Evolutionary conservation across 2,113 vertebrate species (phyloP), one percentile per base, ranked within the genome.

Genomic region (Phaetusa simplex): DNA sequence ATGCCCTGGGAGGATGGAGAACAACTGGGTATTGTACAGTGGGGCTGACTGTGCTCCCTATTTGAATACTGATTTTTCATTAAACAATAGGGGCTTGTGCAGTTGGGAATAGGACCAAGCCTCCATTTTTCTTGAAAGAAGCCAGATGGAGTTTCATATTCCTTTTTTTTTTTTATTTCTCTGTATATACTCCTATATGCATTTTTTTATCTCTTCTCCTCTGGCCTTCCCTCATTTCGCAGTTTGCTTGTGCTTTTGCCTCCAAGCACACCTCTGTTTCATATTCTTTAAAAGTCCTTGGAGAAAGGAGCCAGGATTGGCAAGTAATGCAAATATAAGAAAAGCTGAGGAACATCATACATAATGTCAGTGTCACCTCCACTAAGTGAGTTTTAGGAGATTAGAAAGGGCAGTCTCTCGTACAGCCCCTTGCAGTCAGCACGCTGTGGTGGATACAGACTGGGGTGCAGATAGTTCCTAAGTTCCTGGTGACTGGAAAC

Each of bases 21-120:
- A 62, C 74, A 86, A 86, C 81, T 72, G 66, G 52, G 58, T 84
- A 87, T 93, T 93, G 73, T 87, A 49, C 83, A 84, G 22, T 72
- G 47, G 42, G 81, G 45, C 62, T 76, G 62, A 30, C 81, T 91
- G 40, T 40, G 14, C 78, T 94, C 66, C 27, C 78, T 82, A 55
- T 52, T 78, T 86, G 87, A 85, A 85, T 95, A 82, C 89, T 91
- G 87, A 91, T 95, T 90, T 74, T 87, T 79, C 45, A 55, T 79
- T 77, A 70, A 93, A 95, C 94, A 94, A 50, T 55, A 87, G 73
- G 14, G 38, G 24, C 66, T 91, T 95, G 47, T 95, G 78, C 50
- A 47, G 43, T 10, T 83, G 74, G 62, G 82, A 95, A 58, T 34
- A 80, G 26, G 67, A 91, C 34, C 38, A 62, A 85, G 50, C 42